Base-by-base conservation (phyloP, 2,888 invertebrate genomes). In the Dynastes grantii region DNA sequence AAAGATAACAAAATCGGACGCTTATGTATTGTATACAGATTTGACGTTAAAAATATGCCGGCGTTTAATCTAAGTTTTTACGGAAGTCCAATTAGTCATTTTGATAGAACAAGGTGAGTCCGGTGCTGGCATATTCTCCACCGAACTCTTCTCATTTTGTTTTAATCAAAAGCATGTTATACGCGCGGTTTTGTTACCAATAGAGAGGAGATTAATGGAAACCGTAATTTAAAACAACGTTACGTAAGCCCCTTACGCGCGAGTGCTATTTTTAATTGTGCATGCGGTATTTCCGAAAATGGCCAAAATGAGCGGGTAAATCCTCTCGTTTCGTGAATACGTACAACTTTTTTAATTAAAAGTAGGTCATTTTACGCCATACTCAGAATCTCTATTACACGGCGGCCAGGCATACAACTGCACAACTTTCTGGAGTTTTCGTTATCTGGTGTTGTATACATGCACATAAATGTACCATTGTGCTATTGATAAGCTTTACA, bases 301-400 rank as follows among this genome's bases (percentile, higher is more conserved):
- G n/a, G 6, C 45, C 13, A 16, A 16, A 55, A 55, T 55, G 55
- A 55, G 16, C 16, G 55, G 4, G 55, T 55, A 55, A 55, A 55
- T 55, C 5, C n/a, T 53, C 53, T n/a, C 55, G 16, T 55, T 55
- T 55, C 16, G 16, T 16, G 16, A 55, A 55, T 55, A 55, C n/a
- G 16, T 16, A 55, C 55, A 55, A 55, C 55, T 55, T 55, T 55
- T 55, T 55, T 55, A 55, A 55, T 55, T 55, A 55, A 55, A 55
- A 55, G 16, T 16, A 16, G 55, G 55, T 16, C 55, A 55, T 51
- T 51, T 11, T 51, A n/a, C 51, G 9, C 51, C 13, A 51, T 6
- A 16, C 13, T 55, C 55, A 0, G 16, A 16, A 55, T 55, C 16
- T 55, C 2, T 1, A 16, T n/a, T n/a, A 4, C 55, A 55, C n/a